Evolutionary conservation across 1,140 invertebrate genomes (phyloP), one percentile per base, ranked within the genome.

Genomic region (Listronotus oregonensis): DNA sequence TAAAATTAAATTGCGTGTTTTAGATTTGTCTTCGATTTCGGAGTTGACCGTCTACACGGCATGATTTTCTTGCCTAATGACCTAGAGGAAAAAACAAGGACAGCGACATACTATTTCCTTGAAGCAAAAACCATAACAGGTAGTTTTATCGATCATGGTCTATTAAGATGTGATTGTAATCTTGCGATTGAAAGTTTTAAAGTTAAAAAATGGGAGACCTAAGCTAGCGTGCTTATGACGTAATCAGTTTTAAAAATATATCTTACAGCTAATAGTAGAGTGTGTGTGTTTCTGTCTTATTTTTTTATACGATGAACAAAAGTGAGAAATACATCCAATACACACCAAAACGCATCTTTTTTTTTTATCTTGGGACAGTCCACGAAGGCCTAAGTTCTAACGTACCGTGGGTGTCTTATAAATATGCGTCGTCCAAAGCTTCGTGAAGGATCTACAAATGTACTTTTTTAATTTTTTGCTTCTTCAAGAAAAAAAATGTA

Each of bases 151-250:
- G 51, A 54, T 54, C 32, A 14, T 15, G 11, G 3, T n/a, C 9
- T 11, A 34, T 37, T 15, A 37, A 6, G 51, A 54, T 54, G 31
- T 34, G 51, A 54, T 54, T 34, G 51, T 10, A 7, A 54, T 54
- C 27, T 18, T 27, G 32, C 47, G 47, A 50, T 50, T 50, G 15
- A 14, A 11, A 54, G 37, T 34, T 54, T 54, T 34, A 54, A 54
- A 18, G 12, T 15, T n/a, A 14, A 32, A 34, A 54, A 32, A n/a
- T 37, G 9, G 32, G 51, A 54, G 14, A 54, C 27, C n/a, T 5
- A 42, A 42, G 14, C 7, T 14, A 42, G 1, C 40, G 11, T 42
- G 40, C 6, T 42, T 11, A n/a, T n/a, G n/a, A n/a, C n/a, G n/a
- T n/a, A 42, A 14, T 27, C 21, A 27, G 21, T 27, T 27, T 5